A percentile compares a stretch with the other conserved stretches of the same genome.
These are phyloP conservation scores for Drosophila prostipennis DNA, from an alignment of 2,888 invertebrate species.

Conservation along the genomic window DNA sequence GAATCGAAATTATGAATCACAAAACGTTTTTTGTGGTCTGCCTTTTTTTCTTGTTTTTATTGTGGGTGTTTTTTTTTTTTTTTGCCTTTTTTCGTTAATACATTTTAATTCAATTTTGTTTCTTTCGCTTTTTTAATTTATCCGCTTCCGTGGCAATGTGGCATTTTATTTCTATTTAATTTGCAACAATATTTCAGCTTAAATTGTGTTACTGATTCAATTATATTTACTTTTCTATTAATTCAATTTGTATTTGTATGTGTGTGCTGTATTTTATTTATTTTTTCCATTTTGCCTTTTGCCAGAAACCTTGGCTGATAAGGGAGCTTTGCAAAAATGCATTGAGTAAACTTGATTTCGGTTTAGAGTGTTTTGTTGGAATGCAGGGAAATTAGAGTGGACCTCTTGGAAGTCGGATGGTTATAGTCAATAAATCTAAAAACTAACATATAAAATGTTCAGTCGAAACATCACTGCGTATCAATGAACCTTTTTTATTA, in stretches of 20 bases:
- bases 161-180: conserved; percentile 17
- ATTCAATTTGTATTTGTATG: conserved; percentile 7
- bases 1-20: conserved; percentile 58
- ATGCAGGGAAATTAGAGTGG: conserved; percentile 22
- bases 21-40: conserved; percentile 52
- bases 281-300: not conserved
- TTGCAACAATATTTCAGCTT: conserved; percentile 22
- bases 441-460: too few species aligned
- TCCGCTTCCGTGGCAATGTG: conserved; percentile 42
- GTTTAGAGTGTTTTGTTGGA: not conserved
- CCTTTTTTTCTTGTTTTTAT: conserved; percentile 10
- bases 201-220: conserved; percentile 31
- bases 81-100: conserved; percentile 19
- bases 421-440: not conserved
- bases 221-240: conserved; percentile 30
- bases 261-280: conserved; percentile 5
- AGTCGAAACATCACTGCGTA: too few species aligned
- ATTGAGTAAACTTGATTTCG: conserved; percentile 26
- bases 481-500: too few species aligned
- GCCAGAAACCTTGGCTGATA: conserved; percentile 18
- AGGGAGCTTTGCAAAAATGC: conserved; percentile 22
- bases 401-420: not conserved
- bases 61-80: conserved; percentile 1
- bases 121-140: conserved; percentile 40
- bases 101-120: conserved; percentile 43